These are phyloP conservation scores for Lucifuga dentata DNA, from an alignment of 2,113 vertebrate species.

Conservation along the genomic window DNA sequence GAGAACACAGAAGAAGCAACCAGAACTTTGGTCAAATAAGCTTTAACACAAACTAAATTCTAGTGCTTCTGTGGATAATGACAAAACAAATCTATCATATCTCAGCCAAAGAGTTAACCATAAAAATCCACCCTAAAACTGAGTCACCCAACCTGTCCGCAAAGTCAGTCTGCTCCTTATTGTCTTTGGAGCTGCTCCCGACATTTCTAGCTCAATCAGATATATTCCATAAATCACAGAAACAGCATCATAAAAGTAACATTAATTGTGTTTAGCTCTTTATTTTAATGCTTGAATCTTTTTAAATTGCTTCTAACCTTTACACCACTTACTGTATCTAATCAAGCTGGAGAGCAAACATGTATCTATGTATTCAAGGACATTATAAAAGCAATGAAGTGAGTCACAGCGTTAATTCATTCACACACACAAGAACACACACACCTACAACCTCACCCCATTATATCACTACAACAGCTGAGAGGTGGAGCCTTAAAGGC, in stretches of 20 bases:
- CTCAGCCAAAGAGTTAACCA: conserved; percentile 9
- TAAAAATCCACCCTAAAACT: conserved; percentile 20
- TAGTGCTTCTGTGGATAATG: no score
- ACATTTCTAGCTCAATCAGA: conserved; percentile 19
- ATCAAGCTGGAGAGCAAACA: conserved; percentile 62
- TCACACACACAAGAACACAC: conserved; percentile 17
- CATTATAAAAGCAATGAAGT: conserved; percentile 44
- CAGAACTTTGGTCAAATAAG: no score
- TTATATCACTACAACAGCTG: conserved; percentile 60
- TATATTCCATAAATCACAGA: conserved; percentile 42
- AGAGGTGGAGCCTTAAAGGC: conserved; percentile 52
- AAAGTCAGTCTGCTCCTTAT: conserved; percentile 26
- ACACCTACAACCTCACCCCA: conserved; percentile 44
- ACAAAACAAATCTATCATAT: no score
- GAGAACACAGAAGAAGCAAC: no score
- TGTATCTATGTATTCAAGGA: conserved; percentile 21
- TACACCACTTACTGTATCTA: conserved; percentile 34
- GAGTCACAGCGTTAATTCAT: conserved; percentile 58
- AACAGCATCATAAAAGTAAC: conserved; percentile 25
- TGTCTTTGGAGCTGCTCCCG: conserved; percentile 16
- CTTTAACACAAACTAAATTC: no score
- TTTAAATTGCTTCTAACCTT: conserved; percentile 26
- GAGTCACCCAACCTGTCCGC: conserved; percentile 32
- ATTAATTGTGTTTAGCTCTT: background rate
- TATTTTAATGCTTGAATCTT: conserved; percentile 41